Evolutionary conservation across 92 coral and sea anemone genomes (phyloP).

Genomic region (Porites divaricata): DNA sequence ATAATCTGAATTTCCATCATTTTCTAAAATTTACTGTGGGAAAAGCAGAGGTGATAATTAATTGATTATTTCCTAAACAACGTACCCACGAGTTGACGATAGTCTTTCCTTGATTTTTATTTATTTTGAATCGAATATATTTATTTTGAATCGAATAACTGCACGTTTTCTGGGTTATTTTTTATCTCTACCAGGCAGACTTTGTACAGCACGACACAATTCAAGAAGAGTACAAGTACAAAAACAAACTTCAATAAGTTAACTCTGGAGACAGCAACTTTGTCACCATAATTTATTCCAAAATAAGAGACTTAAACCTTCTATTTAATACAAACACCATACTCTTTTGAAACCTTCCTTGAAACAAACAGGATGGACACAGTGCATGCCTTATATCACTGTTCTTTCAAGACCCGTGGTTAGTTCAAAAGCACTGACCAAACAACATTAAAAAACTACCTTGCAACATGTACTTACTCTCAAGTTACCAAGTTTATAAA

Average conservation of each 20-base stretch:
- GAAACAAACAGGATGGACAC: not conserved
- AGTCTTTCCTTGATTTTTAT: too few species aligned
- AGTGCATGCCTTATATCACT: not conserved
- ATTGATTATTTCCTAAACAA: too few species aligned
- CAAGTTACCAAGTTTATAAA: not conserved
- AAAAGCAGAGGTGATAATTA: too few species aligned
- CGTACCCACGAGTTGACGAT: too few species aligned
- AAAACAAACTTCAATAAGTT: not conserved
- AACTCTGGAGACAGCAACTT: not conserved
- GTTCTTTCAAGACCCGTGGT: slow-evolving; percentile 6
- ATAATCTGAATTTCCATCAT: too few species aligned
- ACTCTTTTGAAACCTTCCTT: slow-evolving; percentile 11
- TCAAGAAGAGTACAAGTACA: not conserved
- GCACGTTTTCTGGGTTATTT: too few species aligned
- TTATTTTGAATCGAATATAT: too few species aligned
- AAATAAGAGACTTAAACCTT: slow-evolving; percentile 20
- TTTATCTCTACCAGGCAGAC: not conserved
- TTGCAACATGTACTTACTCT: too few species aligned
- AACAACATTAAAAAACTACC: slow-evolving; percentile 1
- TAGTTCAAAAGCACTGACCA: not conserved
- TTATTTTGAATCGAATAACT: too few species aligned
- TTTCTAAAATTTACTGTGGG: too few species aligned
- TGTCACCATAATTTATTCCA: slow-evolving; percentile 14
- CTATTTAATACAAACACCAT: not conserved
- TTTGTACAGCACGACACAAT: not conserved